Base-by-base conservation (phyloP, 2,113 vertebrate species). In the Spea multiplicata region DNA sequence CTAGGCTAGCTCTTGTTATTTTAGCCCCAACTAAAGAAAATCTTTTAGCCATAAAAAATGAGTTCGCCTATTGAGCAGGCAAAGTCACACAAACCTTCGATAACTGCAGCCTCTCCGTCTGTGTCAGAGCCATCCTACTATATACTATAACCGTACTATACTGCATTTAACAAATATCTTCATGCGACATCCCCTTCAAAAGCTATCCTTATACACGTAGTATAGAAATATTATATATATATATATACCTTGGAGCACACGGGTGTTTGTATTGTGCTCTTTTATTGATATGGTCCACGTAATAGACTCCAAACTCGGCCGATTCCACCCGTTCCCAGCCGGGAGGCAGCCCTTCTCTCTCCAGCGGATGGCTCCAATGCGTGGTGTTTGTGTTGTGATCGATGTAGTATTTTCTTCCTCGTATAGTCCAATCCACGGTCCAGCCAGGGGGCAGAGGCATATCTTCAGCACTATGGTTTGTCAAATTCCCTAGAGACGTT, bases 351-450 rank as follows among this genome's bases (percentile, higher is more conserved):
- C 96, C 97, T 82, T 99, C 97, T 3, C 96, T 89, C 87, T 98
- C 97, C 17, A 99, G 90, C 0, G 97, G 97, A 78, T 99, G 97
- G 90, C 96, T 99, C 97, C 97, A 99, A 78, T 99, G 97, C 2
- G 97, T 99, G 0, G 97, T 99, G 83, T 99, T 99, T 3, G 97
- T 99, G 90, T 99, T 99, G 85, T 98, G 97, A 75, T 98, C 97
- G 53, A 99, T 98, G 82, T 95, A 99, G 82, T 99, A 99, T 83
- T 97, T 98, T 86, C 97, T 94, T 86, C 97, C 97, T 69, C 97
- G 86, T 83, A 99, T 96, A 83, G 97, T 99, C 97, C 97, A 99
- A 90, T 99, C 97, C 67, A 97, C 94, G 50, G 95, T 94, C 97
- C 97, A 99, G 85, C 97, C 97, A 9, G 88, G 92, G 80, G 95